These are phyloP conservation scores for Parambassis ranga DNA, from an alignment of 2,797 vertebrate genomes.

Conservation along the genomic window DNA sequence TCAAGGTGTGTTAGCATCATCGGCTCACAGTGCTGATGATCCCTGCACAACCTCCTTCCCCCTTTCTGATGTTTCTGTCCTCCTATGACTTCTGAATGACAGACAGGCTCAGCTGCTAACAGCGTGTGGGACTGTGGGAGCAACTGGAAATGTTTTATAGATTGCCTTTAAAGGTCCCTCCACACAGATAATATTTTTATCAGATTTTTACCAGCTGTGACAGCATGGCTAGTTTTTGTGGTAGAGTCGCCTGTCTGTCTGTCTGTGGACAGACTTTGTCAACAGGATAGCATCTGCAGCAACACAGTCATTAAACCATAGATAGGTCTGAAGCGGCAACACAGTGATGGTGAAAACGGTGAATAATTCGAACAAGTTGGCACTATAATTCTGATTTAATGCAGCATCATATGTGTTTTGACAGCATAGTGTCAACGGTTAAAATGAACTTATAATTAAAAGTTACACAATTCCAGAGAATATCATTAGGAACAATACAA, in stretches of 20 bases:
- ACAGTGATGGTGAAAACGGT: too few species aligned
- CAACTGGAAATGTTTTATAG: neutral
- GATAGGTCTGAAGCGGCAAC: too few species aligned
- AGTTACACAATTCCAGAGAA: slow-evolving; percentile 1
- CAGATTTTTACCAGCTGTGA: too few species aligned
- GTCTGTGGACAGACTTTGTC: too few species aligned
- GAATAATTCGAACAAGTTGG: slow-evolving; percentile 2
- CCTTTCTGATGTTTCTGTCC: slow-evolving; percentile 15
- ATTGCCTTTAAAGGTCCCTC: slow-evolving; percentile 2
- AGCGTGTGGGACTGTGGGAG: slow-evolving; percentile 4
- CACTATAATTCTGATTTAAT: neutral
- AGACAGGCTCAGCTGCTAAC: slow-evolving; percentile 9
- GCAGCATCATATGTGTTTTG: slow-evolving; percentile 14
- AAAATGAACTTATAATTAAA: slow-evolving; percentile 35
- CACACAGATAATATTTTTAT: neutral
- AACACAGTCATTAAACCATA: too few species aligned
- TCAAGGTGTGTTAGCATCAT: slow-evolving; percentile 71
- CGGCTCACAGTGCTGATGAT: slow-evolving; percentile 47
- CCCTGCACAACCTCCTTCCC: neutral
- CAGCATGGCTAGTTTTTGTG: too few species aligned
- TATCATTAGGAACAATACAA: slow-evolving; percentile 19
- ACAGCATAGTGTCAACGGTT: slow-evolving; percentile 19
- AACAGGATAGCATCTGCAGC: too few species aligned
- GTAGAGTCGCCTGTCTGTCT: too few species aligned
- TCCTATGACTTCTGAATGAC: slow-evolving; percentile 28